Base-by-base conservation (phyloP, 1,140 invertebrate species). In the Brachystomella parvula region DNA sequence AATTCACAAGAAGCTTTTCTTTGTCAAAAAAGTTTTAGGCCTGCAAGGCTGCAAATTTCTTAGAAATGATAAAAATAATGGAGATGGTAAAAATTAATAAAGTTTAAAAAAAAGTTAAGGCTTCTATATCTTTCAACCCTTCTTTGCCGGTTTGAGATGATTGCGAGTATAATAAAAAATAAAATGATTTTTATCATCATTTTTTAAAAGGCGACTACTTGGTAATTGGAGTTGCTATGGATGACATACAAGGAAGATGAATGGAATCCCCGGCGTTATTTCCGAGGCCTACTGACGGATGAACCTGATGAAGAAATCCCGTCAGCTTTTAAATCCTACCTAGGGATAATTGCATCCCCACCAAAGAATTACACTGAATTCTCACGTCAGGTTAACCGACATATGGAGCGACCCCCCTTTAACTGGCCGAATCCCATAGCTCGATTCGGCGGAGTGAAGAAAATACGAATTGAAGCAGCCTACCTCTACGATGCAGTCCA, bases 401-500 rank as follows among this genome's bases (percentile, higher is more conserved):
- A 64, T 49, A 83, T 90, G 76, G 84, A 90, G 74, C 81, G 82
- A 72, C 85, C 88, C 6, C 90, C 90, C 0, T 96, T 96, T 76
- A 88, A 88, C 77, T 93, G 89, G 76, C 85, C 83, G 1, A 92
- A 93, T 78, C 88, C 89, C 0, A 74, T 91, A 28, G 82, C 81
- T 1, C 78, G 80, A 26, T 78, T 89, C 6, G 87, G 87, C 3
- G 88, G 85, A 1, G 78, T 82, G 31, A 89, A 89, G 82, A 81
- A 84, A 81, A 87, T 89, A 29, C 66, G 86, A 66, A 87, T 89
- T 9, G 90, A 93, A 77, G 91, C 90, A 19, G 90, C 90, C 3
- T 94, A 92, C 82, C 81, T 94, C n/a, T 93, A 93, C 76, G 91
- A 94, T 76, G 89, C 91, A 1, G 88, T 94, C 56, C 86, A 88